Percentiles rank a stretch among this genome's conserved stretches.
Evolutionary conservation across 2,888 invertebrate species (phyloP).

Genomic region (Ypsolopha scabrella): DNA sequence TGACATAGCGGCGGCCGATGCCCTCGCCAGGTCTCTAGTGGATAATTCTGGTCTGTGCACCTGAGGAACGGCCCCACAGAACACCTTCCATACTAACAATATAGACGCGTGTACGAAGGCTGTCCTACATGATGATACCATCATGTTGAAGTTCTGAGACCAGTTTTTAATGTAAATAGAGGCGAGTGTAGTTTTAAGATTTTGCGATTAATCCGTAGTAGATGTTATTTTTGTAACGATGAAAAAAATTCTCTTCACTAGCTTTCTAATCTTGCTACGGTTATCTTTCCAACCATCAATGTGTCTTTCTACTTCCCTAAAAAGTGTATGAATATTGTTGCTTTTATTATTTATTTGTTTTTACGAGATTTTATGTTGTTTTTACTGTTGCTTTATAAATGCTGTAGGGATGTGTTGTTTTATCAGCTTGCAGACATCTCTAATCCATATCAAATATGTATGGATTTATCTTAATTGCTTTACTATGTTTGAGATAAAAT

Average conservation of each 20-base stretch:
- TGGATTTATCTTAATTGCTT: no score
- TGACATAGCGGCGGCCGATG: conserved; percentile 64
- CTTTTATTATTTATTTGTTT: neutral
- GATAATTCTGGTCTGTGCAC: conserved; percentile 69
- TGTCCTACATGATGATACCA: conserved; percentile 56
- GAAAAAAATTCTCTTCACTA: no score
- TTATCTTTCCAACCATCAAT: neutral
- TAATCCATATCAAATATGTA: no score
- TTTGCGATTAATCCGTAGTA: no score
- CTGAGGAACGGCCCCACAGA: conserved; percentile 56
- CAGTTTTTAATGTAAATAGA: conserved; percentile 9
- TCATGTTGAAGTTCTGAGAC: conserved; percentile 57
- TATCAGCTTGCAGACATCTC: no score
- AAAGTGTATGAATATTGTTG: neutral
- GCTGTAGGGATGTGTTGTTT: no score
- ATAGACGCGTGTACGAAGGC: conserved; percentile 33
- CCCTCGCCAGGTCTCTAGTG: conserved; percentile 60
- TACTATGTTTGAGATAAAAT: no score
- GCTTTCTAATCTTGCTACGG: neutral
- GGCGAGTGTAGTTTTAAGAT: neutral
- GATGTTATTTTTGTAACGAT: no score
- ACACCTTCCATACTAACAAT: conserved; percentile 43
- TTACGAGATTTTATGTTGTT: conserved; percentile 1
- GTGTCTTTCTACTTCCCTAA: neutral
- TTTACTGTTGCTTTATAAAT: conserved; percentile 8